phyloP scores from a whole-genome alignment of 2,113 vertebrate species.

The Circaetus cinerascens region DNA sequence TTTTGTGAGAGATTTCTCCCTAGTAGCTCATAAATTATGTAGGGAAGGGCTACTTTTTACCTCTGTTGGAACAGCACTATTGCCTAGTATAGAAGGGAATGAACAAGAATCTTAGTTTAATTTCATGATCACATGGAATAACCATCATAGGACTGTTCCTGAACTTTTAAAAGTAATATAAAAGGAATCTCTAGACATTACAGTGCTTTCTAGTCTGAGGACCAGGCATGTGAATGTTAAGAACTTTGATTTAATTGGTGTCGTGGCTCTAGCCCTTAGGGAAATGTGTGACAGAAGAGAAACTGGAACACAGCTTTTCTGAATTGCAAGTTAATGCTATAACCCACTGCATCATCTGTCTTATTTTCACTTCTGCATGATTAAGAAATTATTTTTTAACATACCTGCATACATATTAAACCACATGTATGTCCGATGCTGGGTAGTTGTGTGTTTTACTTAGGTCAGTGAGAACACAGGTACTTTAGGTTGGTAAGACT shows the following conservation, averaged over 20 bases:
- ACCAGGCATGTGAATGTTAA: neutral
- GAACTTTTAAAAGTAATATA: neutral
- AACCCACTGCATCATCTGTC: neutral
- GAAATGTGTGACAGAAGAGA: neutral
- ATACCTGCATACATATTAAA: neutral
- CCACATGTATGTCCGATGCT: neutral
- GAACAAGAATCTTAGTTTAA: neutral
- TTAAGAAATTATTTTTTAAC: neutral
- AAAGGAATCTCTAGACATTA: neutral
- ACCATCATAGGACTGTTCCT: neutral
- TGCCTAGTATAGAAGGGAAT: neutral
- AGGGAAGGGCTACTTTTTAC: neutral
- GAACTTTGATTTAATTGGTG: neutral
- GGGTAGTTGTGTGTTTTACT: neutral
- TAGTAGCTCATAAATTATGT: neutral
- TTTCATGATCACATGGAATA: neutral
- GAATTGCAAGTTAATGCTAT: neutral
- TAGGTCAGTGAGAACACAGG: neutral
- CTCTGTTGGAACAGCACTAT: neutral
- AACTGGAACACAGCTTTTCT: neutral
- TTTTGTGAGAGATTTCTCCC: neutral
- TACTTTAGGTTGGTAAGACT: neutral
- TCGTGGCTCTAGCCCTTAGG: neutral
- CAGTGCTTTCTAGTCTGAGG: neutral
- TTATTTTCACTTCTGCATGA: neutral